These are phyloP conservation scores for Parnassius apollo DNA, from an alignment of 2,888 invertebrate species.

Conservation along the genomic window DNA sequence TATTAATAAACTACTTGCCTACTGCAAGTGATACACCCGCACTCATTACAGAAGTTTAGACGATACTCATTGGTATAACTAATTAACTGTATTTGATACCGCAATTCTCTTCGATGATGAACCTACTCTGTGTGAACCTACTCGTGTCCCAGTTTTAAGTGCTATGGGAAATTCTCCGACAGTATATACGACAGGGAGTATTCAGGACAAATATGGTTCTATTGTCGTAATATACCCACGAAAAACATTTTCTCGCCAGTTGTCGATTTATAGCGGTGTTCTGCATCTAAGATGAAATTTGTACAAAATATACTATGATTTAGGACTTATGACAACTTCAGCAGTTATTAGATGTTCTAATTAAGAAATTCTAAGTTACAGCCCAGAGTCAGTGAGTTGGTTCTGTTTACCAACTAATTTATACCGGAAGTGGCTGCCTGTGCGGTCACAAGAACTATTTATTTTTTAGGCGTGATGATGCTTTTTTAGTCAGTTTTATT, in stretches of 20 bases:
- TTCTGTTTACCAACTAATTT: too few relatives aligned
- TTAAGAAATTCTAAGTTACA: too few relatives aligned
- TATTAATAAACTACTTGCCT: neutral
- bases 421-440: too few relatives aligned
- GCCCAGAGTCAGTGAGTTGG: too few relatives aligned
- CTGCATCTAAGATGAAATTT: too few relatives aligned
- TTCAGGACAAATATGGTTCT: conserved; percentile 4
- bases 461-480: too few relatives aligned
- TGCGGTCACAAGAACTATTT: too few relatives aligned
- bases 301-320: too few relatives aligned
- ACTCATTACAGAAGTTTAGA: conserved; percentile 21
- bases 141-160: conserved; percentile 40
- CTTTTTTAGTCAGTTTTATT: too few relatives aligned
- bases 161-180: conserved; percentile 22
- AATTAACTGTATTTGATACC: conserved; percentile 30
- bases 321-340: too few relatives aligned
- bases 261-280: conserved; percentile 18
- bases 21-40: neutral
- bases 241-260: conserved; percentile 36
- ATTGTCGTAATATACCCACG: conserved; percentile 38
- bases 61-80: conserved; percentile 26
- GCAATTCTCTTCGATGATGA: conserved; percentile 41
- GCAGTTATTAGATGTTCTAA: too few relatives aligned
- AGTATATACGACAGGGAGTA: too few relatives aligned
- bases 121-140: conserved; percentile 37